Percentiles rank a stretch among this genome's conserved stretches.
Conservation (phyloP, 2,888 invertebrate genomes). For the Himalopsyche japonica region DNA sequence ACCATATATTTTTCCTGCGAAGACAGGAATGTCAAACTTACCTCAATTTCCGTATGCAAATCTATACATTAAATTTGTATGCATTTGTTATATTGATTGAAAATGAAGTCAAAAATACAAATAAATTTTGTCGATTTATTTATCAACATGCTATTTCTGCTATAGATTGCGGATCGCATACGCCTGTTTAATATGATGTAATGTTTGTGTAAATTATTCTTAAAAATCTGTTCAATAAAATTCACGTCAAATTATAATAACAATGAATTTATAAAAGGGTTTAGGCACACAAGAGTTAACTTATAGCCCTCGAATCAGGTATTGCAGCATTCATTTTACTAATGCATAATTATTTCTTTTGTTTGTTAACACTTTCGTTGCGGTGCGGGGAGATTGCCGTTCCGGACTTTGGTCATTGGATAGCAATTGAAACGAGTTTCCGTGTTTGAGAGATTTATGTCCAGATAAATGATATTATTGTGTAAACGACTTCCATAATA, state of each 20-base stretch:
- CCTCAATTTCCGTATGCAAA: too few relatives aligned
- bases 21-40: too few relatives aligned
- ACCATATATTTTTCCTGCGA: too few relatives aligned
- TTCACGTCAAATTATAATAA: background rate
- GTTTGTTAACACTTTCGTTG: constrained; percentile 13
- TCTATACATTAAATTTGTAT: too few relatives aligned
- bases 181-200: too few relatives aligned
- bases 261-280: background rate
- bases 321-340: constrained; percentile 19
- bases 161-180: too few relatives aligned
- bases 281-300: background rate
- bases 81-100: too few relatives aligned
- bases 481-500: background rate
- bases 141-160: too few relatives aligned
- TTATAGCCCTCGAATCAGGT: constrained; percentile 21
- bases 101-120: too few relatives aligned
- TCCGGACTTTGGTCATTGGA: constrained; percentile 19
- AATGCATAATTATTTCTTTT: constrained; percentile 14
- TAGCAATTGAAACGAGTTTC: background rate
- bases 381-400: background rate
- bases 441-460: background rate
- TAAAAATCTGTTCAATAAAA: too few relatives aligned
- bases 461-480: background rate
- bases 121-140: too few relatives aligned
- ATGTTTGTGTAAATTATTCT: too few relatives aligned